Evolutionary conservation across 2,113 vertebrate species (phyloP), one percentile per base, ranked within the genome.

Genomic region (Phaetusa simplex): DNA sequence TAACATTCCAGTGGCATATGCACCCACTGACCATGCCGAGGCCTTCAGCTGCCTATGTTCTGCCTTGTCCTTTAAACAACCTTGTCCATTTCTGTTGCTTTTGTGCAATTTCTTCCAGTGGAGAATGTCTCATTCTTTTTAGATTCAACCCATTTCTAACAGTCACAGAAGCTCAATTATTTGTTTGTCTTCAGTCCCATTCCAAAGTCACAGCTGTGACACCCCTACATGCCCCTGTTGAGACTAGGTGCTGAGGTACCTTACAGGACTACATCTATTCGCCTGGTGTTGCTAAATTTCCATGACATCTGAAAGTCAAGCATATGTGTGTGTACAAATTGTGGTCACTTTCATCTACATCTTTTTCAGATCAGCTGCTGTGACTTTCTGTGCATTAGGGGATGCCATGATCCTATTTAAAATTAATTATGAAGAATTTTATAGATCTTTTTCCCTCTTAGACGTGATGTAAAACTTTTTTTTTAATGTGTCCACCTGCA

Each of bases 1-100:
- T 23, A 36, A 40, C 12, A 21, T 9, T 56, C 11, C 20, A 49
- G 26, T 26, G 32, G 9, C 14, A 16, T 64, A 21, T 38, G 2
- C 6, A 89, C 7, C 21, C n/a, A 36, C 6, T 19, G 16, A 43
- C 14, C 23, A 53, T 0, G 0, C 14, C 1, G 3, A 67, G 16
- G 26, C 11, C 18, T 65, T 87, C 30, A 73, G 12, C 26, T 83
- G 8, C 15, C 22, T 42, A 0, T 62, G 23, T 11, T 36, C 52
- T 62, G 6, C 9, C 20, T 24, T 42, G 24, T 45, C 45, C 16
- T 79, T 66, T 49, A 66, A 78, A 74, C 1, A 40, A 14, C 21
- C 2, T 14, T 43, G 6, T 29, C 12, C 4, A 22, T 34, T 71
- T 56, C 52, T 74, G 8, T n/a, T 59, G 14, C 5, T 76, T 71